phyloP scores from a whole-genome alignment of 2,113 vertebrate genomes.

The Urocynchramus pylzowi region DNA sequence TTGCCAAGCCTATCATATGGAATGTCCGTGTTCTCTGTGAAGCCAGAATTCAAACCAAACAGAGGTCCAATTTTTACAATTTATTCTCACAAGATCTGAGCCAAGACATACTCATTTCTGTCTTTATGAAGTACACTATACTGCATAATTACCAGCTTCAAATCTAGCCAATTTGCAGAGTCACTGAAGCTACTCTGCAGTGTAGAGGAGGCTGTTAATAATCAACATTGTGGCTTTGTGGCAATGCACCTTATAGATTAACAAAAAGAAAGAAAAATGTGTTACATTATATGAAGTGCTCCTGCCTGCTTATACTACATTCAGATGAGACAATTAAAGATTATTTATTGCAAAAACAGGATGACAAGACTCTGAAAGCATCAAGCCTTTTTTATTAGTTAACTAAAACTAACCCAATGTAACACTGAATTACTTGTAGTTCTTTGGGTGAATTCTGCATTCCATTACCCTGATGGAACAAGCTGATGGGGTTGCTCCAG shows the following conservation, averaged over 20 bases:
- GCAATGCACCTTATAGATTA: neutral
- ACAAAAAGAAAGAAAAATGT: neutral
- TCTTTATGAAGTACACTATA: neutral
- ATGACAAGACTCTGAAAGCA: neutral
- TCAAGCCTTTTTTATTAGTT: neutral
- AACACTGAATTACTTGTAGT: neutral
- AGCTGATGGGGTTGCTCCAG: neutral
- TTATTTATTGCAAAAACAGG: neutral
- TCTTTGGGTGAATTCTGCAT: neutral
- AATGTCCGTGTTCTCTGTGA: neutral
- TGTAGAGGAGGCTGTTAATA: neutral
- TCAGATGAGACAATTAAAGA: neutral
- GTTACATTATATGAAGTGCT: neutral
- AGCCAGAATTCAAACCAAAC: constrained; percentile 2
- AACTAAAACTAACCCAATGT: neutral
- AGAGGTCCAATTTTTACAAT: constrained; percentile 12
- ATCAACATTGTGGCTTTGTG: neutral
- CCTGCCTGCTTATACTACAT: neutral
- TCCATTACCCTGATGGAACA: neutral
- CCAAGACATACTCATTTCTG: constrained; percentile 32
- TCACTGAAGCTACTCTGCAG: neutral
- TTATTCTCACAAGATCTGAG: constrained; percentile 9
- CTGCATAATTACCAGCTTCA: constrained; percentile 16
- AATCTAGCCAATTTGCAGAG: constrained; percentile 15
- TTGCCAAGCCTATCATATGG: neutral